These are phyloP conservation scores for Prunella himalayana DNA, from an alignment of 2,113 vertebrate genomes.

Conservation along the genomic window DNA sequence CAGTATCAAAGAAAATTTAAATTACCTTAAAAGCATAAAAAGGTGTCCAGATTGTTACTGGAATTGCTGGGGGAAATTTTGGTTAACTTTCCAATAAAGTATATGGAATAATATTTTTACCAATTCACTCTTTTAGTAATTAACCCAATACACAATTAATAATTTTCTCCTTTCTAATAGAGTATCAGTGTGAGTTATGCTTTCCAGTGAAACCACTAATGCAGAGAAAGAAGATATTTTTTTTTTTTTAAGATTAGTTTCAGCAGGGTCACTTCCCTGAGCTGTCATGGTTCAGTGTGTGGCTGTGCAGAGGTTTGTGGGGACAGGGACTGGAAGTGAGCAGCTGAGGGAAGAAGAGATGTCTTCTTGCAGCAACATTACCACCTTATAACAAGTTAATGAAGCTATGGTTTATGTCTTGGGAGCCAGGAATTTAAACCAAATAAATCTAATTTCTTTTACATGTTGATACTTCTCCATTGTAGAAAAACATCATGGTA, in stretches of 20 bases:
- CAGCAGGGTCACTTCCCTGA: not conserved
- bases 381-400: not conserved
- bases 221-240: not conserved
- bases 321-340: not conserved
- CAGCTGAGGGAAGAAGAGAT: not conserved
- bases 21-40: not conserved
- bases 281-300: not conserved
- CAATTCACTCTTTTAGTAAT: not conserved
- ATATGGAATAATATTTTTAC: not conserved
- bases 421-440: not conserved
- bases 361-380: not conserved
- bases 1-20: not conserved
- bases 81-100: not conserved
- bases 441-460: not conserved
- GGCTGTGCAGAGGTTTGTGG: not conserved
- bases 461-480: not conserved
- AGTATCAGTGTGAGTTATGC: not conserved
- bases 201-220: not conserved
- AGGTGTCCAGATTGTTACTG: not conserved
- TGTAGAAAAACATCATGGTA: rapidly evolving
- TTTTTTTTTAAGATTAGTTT: not conserved
- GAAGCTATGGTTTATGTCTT: not conserved
- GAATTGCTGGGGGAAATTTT: not conserved
- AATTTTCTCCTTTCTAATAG: not conserved
- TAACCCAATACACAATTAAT: not conserved